These are phyloP conservation scores for Zaprionus kolodkinae DNA, from an alignment of 1,140 invertebrate genomes.

Conservation along the genomic window DNA sequence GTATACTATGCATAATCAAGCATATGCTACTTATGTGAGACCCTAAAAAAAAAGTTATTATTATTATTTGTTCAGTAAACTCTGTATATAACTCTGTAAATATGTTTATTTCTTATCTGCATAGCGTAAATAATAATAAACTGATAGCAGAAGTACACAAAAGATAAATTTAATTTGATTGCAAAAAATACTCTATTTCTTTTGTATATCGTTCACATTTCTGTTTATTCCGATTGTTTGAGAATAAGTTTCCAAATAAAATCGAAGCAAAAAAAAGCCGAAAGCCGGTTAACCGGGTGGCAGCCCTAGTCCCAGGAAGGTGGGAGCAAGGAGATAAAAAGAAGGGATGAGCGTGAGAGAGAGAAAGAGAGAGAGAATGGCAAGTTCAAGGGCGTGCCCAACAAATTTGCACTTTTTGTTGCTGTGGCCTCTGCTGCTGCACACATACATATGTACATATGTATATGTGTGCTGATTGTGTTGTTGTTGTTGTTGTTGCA, in stretches of 20 bases:
- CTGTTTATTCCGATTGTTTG: not conserved
- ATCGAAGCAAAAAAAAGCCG: not conserved
- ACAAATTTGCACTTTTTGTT: slow-evolving; percentile 38
- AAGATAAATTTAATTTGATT: not conserved
- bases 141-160: not conserved
- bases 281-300: slow-evolving; percentile 3
- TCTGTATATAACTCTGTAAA: no score
- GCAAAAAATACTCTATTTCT: not conserved
- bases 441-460: no score
- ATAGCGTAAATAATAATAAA: not conserved
- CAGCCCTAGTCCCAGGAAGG: not conserved
- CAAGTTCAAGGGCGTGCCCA: slow-evolving; percentile 79
- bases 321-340: not conserved
- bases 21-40: not conserved
- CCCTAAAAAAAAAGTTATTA: not conserved
- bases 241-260: not conserved
- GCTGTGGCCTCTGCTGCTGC: slow-evolving; percentile 3
- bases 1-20: not conserved
- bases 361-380: slow-evolving; percentile 16
- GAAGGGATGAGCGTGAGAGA: slow-evolving; percentile 14
- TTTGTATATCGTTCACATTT: not conserved
- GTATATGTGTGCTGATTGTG: not conserved
- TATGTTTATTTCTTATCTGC: not conserved
- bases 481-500: slow-evolving; percentile 26
- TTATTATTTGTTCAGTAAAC: not conserved